These are phyloP conservation scores for Typhlichthys eigenmanni DNA, from an alignment of 2,797 vertebrate genomes.

Conservation along the genomic window DNA sequence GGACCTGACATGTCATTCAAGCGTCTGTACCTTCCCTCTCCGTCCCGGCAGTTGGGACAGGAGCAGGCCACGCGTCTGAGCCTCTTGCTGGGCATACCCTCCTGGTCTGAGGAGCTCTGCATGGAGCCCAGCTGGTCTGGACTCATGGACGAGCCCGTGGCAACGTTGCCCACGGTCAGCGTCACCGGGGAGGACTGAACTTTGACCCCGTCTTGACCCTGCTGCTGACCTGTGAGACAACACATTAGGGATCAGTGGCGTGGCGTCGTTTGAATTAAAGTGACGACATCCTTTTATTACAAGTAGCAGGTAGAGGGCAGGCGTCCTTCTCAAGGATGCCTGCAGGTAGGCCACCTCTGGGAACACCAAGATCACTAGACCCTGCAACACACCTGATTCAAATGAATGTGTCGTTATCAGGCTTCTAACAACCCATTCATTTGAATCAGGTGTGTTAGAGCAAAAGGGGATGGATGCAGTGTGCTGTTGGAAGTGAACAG, in stretches of 20 bases:
- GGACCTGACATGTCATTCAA: neutral
- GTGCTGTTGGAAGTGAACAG: neutral
- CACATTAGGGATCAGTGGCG: neutral
- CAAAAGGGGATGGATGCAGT: neutral
- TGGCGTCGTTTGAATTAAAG: neutral
- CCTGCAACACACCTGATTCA: too few species aligned
- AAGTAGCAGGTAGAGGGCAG: too few species aligned
- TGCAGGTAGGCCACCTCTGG: too few species aligned
- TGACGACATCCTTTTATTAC: neutral
- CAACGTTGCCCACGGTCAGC: conserved; percentile 90
- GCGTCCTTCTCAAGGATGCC: too few species aligned
- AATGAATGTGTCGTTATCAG: too few species aligned
- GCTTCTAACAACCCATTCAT: too few species aligned
- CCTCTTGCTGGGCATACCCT: conserved; percentile 92
- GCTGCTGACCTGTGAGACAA: conserved; percentile 86
- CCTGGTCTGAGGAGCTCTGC: conserved; percentile 94
- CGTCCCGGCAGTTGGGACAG: conserved; percentile 97
- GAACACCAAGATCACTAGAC: too few species aligned
- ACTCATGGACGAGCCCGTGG: conserved; percentile 88
- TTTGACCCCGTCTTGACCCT: conserved; percentile 92
- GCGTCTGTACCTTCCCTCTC: conserved; percentile 89
- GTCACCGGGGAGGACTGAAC: conserved; percentile 91
- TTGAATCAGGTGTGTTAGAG: too few species aligned
- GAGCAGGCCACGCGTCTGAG: conserved; percentile 95
- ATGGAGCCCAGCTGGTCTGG: conserved; percentile 94